Evolutionary conservation across 2,888 invertebrate genomes (phyloP), one percentile per base, ranked within the genome.

Genomic region (Drosophila phalerata): DNA sequence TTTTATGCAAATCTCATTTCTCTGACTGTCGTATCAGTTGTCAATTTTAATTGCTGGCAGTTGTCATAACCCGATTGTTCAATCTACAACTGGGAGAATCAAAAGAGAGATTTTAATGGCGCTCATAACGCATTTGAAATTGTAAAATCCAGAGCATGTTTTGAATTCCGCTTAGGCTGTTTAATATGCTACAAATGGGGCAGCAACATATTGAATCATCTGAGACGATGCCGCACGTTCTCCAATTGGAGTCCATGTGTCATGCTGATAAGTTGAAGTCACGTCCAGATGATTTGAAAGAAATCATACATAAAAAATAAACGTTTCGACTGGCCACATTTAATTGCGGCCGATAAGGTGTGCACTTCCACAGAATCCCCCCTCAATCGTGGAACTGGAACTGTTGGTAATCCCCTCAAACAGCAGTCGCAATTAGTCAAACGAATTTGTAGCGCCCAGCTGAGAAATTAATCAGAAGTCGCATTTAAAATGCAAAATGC

Each of bases 401-500:
- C 25, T 19, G 19, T 2, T 15, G 17, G 15, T 43, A 28, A 49
- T 51, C 32, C 47, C 22, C 22, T 42, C 32, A 3, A 32, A 57
- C 70, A 76, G 75, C 66, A 69, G 79, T 73, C 83, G 86, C 90
- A 91, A 91, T 90, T 91, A 91, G 90, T 91, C 91, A 91, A 88
- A 89, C 86, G 78, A 83, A 88, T 88, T 85, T 80, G 85, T 71
- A 69, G 81, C 79, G 69, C 77, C 78, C 82, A 78, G 77, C 75
- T 70, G 78, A 75, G 76, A 77, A 90, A 90, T 91, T 91, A 91
- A 90, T 85, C 90, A 88, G 90, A 90, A 91, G 82, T 84, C 83
- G 75, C 63, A 61, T 76, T 91, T 88, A 84, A 90, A 91, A 91
- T 91, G 91, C 91, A 89, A 91, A 91, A 91, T 91, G 91, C 91